Evolutionary conservation across 2,888 invertebrate genomes (phyloP).

Genomic region (Dolomedes plantarius): DNA sequence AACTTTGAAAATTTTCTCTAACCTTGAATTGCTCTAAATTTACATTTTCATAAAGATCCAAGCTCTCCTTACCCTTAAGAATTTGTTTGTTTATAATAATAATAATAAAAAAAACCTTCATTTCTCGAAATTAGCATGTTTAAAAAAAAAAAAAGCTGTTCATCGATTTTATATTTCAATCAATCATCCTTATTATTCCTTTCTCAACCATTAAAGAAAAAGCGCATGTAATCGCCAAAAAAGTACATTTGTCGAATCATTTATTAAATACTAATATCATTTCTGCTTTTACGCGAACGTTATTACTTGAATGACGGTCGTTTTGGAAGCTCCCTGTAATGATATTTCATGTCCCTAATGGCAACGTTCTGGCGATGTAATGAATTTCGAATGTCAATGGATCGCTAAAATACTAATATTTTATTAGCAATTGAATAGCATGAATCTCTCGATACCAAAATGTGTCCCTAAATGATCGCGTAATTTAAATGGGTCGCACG

Average conservation of each 20-base stretch:
- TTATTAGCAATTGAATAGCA: slow-evolving; percentile 28
- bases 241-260: slow-evolving; percentile 58
- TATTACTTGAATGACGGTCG: slow-evolving; percentile 31
- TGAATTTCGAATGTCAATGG: slow-evolving; percentile 59
- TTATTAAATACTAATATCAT: slow-evolving; percentile 60
- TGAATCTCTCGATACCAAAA: slow-evolving; percentile 6
- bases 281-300: slow-evolving; percentile 27
- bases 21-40: too few relatives aligned
- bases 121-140: too few relatives aligned
- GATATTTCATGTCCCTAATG: slow-evolving; percentile 52
- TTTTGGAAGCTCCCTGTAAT: slow-evolving; percentile 42
- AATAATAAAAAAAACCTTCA: too few relatives aligned
- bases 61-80: too few relatives aligned
- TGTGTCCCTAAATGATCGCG: neutral
- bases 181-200: slow-evolving; percentile 4
- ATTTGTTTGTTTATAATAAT: too few relatives aligned
- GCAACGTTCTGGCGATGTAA: slow-evolving; percentile 19
- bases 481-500: neutral
- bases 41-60: too few relatives aligned
- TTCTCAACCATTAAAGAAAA: slow-evolving; percentile 40
- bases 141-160: neutral
- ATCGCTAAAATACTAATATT: slow-evolving; percentile 23
- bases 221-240: slow-evolving; percentile 44
- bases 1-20: too few relatives aligned
- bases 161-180: slow-evolving; percentile 8